A percentile compares a stretch with the other conserved stretches of the same genome.
phyloP scores from a whole-genome alignment of 2,888 invertebrate species.

The Micropterix aruncella region DNA sequence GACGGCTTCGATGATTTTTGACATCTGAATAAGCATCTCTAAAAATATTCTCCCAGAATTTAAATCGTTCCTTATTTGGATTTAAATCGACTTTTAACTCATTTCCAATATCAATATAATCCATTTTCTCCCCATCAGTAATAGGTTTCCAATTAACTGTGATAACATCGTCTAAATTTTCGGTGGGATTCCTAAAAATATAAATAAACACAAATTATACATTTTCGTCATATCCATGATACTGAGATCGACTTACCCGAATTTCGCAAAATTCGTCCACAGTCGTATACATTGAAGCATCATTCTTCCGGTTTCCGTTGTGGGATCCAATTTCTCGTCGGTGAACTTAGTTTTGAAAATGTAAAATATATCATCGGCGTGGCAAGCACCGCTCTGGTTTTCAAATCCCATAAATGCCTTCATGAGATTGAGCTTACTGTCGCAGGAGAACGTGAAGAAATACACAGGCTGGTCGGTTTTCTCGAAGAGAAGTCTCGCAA shows the following conservation, averaged over 20 bases:
- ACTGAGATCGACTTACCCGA: constrained; percentile 20
- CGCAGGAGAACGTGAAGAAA: neutral
- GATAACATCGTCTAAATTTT: constrained; percentile 11
- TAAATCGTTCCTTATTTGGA: constrained; percentile 19
- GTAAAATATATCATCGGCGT: neutral
- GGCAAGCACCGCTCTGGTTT: neutral
- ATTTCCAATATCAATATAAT: constrained; percentile 24
- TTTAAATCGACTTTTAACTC: constrained; percentile 18
- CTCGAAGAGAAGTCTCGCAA: neutral
- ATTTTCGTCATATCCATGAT: neutral
- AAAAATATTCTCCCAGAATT: constrained; percentile 30
- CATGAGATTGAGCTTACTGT: neutral
- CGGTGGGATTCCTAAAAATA: constrained; percentile 25
- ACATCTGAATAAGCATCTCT: constrained; percentile 14
- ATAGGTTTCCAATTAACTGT: constrained; percentile 23
- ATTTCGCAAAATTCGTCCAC: constrained; percentile 28
- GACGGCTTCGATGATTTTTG: no score
- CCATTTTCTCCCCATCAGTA: constrained; percentile 17
- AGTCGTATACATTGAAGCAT: constrained; percentile 11
- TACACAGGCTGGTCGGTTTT: neutral
- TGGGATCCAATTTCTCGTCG: neutral
- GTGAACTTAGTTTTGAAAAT: neutral
- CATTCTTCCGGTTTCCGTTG: neutral
- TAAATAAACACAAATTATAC: neutral
- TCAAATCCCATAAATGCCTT: neutral